Conservation (phyloP, 37 sponge, comb jelly and placozoan genomes). For the Theonella swinhoei region DNA sequence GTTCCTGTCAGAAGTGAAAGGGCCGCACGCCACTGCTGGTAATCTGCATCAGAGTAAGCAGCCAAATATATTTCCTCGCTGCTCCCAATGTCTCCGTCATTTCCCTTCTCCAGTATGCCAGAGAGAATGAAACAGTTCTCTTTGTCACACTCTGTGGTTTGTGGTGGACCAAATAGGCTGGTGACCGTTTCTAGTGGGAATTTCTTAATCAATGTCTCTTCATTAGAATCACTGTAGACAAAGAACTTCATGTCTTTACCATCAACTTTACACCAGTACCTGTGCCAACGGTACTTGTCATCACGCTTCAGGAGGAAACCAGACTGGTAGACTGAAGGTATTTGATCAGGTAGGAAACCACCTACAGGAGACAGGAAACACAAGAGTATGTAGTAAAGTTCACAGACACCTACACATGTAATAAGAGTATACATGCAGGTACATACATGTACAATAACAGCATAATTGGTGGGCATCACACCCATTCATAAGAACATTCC, state of each 20-base stretch:
- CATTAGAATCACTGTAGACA: constrained; percentile 40
- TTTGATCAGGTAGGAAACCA: background rate
- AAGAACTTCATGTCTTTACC: constrained; percentile 15
- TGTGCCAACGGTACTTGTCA: constrained; percentile 62
- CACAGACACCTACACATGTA: background rate
- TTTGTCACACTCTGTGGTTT: constrained; percentile 22
- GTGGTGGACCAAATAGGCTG: background rate
- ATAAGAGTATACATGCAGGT: background rate
- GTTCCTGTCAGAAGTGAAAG: constrained; percentile 15
- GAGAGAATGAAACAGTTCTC: constrained; percentile 43
- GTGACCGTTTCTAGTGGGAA: constrained; percentile 28
- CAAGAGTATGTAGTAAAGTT: background rate
- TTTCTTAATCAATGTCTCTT: constrained; percentile 7
- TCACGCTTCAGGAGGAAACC: constrained; percentile 54
- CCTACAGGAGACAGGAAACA: background rate
- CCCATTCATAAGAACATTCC: too few relatives aligned
- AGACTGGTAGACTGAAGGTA: constrained; percentile 16
- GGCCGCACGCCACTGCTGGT: constrained; percentile 27
- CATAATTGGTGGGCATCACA: too few relatives aligned
- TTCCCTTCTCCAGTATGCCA: background rate
- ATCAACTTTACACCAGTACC: constrained; percentile 40
- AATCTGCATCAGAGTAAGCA: constrained; percentile 59
- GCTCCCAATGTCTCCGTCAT: background rate
- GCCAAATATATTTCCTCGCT: constrained; percentile 32
- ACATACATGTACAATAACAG: too few relatives aligned